Percentiles rank a stretch among this genome's conserved stretches.
These are phyloP conservation scores for Noctua janthe DNA, from an alignment of 2,888 invertebrate genomes.

Conservation along the genomic window DNA sequence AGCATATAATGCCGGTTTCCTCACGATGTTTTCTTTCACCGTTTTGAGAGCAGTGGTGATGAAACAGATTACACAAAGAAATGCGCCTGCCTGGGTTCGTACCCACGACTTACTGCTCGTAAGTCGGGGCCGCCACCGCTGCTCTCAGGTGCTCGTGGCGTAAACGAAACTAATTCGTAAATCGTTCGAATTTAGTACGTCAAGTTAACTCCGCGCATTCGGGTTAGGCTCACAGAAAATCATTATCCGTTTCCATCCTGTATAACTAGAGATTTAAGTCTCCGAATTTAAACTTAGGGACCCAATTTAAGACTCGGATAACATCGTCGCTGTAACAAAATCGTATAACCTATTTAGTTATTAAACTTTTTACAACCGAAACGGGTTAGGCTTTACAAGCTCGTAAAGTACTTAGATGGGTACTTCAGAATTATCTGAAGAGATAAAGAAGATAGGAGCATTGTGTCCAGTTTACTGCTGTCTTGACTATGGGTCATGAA, in stretches of 20 bases:
- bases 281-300: conserved; percentile 1
- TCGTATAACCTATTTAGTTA: conserved; percentile 61
- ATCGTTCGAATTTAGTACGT: neutral
- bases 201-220: neutral
- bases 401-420: conserved; percentile 74
- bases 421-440: conserved; percentile 80
- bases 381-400: conserved; percentile 77
- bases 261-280: conserved; percentile 15
- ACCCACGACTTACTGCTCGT: too few relatives aligned
- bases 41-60: too few relatives aligned
- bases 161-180: neutral
- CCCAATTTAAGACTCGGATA: conserved; percentile 49
- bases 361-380: conserved; percentile 70
- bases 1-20: too few relatives aligned
- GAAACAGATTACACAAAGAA: too few relatives aligned
- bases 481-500: conserved; percentile 38
- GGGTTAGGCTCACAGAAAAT: neutral
- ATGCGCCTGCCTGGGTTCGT: too few relatives aligned
- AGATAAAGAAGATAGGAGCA: conserved; percentile 79
- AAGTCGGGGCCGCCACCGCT: too few relatives aligned
- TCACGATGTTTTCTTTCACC: too few relatives aligned
- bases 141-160: neutral
- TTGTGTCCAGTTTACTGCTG: conserved; percentile 76
- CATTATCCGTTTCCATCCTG: conserved; percentile 7
- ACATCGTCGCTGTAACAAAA: conserved; percentile 48